phyloP scores from a whole-genome alignment of 2,797 vertebrate genomes.

The Lutjanus campechanus region DNA sequence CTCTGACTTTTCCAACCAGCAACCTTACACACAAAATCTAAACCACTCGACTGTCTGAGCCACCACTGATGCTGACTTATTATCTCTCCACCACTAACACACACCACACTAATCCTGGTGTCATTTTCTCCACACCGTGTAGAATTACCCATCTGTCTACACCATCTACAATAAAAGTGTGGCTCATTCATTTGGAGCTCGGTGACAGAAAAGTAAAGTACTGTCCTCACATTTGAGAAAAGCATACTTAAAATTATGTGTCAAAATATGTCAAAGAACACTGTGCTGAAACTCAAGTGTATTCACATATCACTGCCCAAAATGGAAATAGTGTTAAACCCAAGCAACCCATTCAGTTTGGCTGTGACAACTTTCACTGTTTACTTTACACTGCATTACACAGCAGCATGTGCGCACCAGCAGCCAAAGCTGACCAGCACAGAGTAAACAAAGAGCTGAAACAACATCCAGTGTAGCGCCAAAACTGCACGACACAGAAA shows the following conservation, averaged over 20 bases:
- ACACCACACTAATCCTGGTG: constrained; percentile 23
- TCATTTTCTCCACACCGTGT: constrained; percentile 17
- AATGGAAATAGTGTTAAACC: neutral
- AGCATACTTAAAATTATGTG: neutral
- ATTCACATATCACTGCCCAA: neutral
- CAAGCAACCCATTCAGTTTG: neutral
- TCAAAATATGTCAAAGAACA: neutral
- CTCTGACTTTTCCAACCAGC: neutral
- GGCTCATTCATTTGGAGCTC: constrained; percentile 1
- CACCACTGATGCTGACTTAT: neutral
- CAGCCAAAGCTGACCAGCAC: constrained; percentile 4
- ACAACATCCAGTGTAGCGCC: neutral
- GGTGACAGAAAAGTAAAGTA: neutral
- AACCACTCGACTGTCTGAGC: constrained; percentile 24
- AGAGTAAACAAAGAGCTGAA: constrained; percentile 20
- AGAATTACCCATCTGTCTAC: constrained; percentile 24
- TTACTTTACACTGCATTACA: constrained; percentile 2
- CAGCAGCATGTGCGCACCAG: neutral
- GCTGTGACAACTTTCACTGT: neutral
- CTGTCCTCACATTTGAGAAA: neutral
- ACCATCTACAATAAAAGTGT: constrained; percentile 22
- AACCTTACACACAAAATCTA: neutral
- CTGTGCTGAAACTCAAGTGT: neutral
- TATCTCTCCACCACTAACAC: constrained; percentile 11
- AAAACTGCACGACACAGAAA: neutral